Evolutionary conservation across 2,113 vertebrate genomes (phyloP), one percentile per base, ranked within the genome.

Genomic region (Typhlomys cinereus): DNA sequence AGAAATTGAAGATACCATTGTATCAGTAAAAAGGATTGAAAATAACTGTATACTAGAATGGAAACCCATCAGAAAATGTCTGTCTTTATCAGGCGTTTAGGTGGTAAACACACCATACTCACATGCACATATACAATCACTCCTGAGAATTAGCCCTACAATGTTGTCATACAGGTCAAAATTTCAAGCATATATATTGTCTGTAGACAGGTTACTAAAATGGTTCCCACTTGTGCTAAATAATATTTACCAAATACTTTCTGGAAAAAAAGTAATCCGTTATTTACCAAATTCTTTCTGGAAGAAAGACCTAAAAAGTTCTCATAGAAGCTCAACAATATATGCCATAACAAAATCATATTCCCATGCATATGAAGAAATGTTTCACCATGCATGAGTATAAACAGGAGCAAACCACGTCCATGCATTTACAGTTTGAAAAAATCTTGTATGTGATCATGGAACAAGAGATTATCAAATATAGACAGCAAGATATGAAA

Each of bases 131-230:
- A 31, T 29, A n/a, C 29, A 36, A 14, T 70, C 20, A 64, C 48
- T 91, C 18, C 31, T 66, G 41, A 92, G 46, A 93, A 90, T 54
- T 62, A 70, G 18, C 34, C 15, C n/a, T 15, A 73, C 12, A 82
- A 11, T 46, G 2, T 44, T 81, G 59, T 46, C 50, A 81, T 39
- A 78, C 34, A 94, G 48, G n/a, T 70, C 52, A 82, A 10, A 88
- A 50, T 74, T 88, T 95, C 82, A 92, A 91, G 91, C 73, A 71
- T 50, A 31, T 34, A 80, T 79, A 57, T 64, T 52, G 27, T 15
- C 21, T n/a, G 29, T 1, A 91, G 46, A 39, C 46, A 87, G 66
- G 67, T 39, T 27, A 17, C 73, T 67, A 84, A 7, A 85, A 2
- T 80, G 13, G 3, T 69, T 23, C 39, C 44, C 69, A 81, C 21